Evolutionary conservation across 2,888 invertebrate genomes (phyloP), one percentile per base, ranked within the genome.

Genomic region (Desoria tigrina): DNA sequence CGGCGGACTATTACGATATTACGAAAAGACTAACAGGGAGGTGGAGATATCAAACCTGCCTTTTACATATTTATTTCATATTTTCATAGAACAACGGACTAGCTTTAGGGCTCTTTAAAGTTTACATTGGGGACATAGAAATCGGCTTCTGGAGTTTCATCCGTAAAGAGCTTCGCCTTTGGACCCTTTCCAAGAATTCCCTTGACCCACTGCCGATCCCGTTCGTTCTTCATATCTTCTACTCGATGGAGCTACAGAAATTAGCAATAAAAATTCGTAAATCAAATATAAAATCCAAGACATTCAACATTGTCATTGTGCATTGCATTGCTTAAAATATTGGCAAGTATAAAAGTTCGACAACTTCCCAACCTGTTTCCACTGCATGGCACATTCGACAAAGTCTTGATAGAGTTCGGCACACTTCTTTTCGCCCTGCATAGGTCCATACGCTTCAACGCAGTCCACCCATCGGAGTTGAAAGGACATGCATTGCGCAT

Each of bases 381-480:
- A 79, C 71, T 81, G 79, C 1, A 81, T 80, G 18, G 84, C 80
- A 75, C 92, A 92, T 80, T 92, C 92, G 66, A 84, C 82, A 76
- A 86, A 88, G 79, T 92, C 91, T 0, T 83, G 82, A 63, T 88
- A 83, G 7, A 89, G 79, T 59, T 82, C 79, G 3, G 79, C 77
- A 78, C 92, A 92, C 78, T 87, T 85, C 9, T 42, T 42, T 23
- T 58, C 53, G 0, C 88, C 89, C 45, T 83, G 82, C n/a, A 86
- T 85, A 11, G 86, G 76, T 1, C 92, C 92, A 73, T 92, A 90
- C 2, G 90, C 92, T 78, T 92, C 90, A 55, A 90, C 78, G 77
- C 92, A 92, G 73, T 92, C 89, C 81, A 89, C 85, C 77, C 86
- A 85, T 32, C 84, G 83, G 78, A 87, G 81, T 81, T 92, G 91